Percentiles rank a stretch among this genome's conserved stretches.
These are phyloP conservation scores for Mesoligia furuncula DNA, from an alignment of 2,888 invertebrate species.

Conservation along the genomic window DNA sequence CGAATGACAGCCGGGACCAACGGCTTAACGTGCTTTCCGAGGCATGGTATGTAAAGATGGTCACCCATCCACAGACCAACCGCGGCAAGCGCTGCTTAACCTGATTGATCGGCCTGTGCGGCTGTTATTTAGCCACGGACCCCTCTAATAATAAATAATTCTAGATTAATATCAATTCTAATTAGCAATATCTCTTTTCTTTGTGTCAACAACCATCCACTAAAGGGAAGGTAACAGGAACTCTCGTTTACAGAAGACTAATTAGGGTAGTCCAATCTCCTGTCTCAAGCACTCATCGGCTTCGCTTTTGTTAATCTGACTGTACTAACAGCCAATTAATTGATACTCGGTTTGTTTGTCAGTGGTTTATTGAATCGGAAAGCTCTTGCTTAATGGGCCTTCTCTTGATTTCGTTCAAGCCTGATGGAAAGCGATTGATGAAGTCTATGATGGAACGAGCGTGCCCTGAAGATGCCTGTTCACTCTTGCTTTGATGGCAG, in stretches of 20 bases:
- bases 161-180: neutral
- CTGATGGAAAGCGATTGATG: neutral
- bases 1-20: too few species aligned
- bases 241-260: constrained; percentile 41
- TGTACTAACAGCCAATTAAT: constrained; percentile 33
- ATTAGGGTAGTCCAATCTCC: constrained; percentile 41
- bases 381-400: neutral
- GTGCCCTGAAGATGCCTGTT: neutral
- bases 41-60: too few species aligned
- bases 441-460: neutral
- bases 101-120: too few species aligned
- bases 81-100: too few species aligned
- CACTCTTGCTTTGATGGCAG: neutral
- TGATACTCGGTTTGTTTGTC: constrained; percentile 26
- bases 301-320: constrained; percentile 18
- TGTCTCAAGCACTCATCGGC: constrained; percentile 27
- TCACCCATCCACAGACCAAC: too few species aligned
- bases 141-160: too few species aligned
- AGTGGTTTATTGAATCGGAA: constrained; percentile 17
- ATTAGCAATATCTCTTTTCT: neutral
- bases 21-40: too few species aligned
- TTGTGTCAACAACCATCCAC: constrained; percentile 3
- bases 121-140: too few species aligned
- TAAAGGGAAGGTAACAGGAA: constrained; percentile 6
- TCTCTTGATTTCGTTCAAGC: neutral